Conservation (phyloP, 2,888 invertebrate species). For the Syritta pipiens region DNA sequence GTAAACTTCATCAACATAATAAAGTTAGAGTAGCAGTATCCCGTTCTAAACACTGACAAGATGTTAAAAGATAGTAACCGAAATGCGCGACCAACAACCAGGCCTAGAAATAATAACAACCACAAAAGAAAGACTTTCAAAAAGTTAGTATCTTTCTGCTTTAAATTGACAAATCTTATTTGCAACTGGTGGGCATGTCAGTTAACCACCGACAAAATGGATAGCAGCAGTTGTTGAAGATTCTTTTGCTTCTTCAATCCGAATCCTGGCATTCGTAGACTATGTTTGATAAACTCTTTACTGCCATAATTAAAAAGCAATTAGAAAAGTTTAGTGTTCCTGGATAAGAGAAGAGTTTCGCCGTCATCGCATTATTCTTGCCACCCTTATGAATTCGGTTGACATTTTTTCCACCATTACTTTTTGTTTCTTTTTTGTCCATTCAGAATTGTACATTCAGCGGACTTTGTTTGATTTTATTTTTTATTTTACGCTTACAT, state of each 20-base stretch:
- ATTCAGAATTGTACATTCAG: constrained; percentile 19
- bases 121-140: constrained; percentile 30
- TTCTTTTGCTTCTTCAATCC: constrained; percentile 9
- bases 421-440: constrained; percentile 19
- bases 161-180: constrained; percentile 28
- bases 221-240: not conserved
- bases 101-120: constrained; percentile 42
- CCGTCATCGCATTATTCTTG: constrained; percentile 9
- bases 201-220: not conserved
- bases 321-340: constrained; percentile 41
- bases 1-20: constrained; percentile 27
- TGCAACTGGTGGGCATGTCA: constrained; percentile 15
- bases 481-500: constrained; percentile 17
- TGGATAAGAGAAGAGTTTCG: constrained; percentile 32
- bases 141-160: constrained; percentile 26
- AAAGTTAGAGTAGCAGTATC: constrained; percentile 10
- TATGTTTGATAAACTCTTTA: constrained; percentile 55
- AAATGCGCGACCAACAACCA: no score
- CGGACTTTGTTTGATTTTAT: constrained; percentile 25
- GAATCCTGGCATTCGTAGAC: constrained; percentile 1
- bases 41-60: no score
- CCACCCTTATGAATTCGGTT: not conserved
- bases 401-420: not conserved
- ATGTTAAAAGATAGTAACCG: no score
- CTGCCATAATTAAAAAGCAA: constrained; percentile 42